These are phyloP conservation scores for Eriocheir sinensis DNA, from an alignment of 1,140 invertebrate genomes.

Conservation along the genomic window DNA sequence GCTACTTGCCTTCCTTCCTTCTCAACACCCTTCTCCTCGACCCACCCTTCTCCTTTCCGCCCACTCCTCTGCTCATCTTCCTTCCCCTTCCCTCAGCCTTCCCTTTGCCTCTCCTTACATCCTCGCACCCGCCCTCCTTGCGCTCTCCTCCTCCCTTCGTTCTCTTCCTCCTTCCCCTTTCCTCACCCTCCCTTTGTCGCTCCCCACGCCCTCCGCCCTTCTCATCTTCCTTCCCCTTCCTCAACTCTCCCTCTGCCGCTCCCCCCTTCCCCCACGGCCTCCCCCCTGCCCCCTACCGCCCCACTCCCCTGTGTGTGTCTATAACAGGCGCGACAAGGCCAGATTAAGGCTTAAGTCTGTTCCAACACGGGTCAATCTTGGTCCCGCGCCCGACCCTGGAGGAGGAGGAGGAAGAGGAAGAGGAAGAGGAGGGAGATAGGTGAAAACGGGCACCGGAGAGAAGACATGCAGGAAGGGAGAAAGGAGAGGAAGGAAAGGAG, in stretches of 20 bases:
- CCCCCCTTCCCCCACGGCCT: background rate
- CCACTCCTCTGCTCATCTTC: too few relatives aligned
- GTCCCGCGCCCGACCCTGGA: background rate
- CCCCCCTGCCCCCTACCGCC: background rate
- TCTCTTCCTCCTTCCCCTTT: background rate
- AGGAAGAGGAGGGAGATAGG: background rate
- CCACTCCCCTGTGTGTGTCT: background rate
- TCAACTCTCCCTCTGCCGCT: background rate
- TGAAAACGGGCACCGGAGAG: background rate
- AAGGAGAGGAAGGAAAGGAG: background rate
- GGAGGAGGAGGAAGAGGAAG: background rate
- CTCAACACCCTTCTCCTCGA: background rate
- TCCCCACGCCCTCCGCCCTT: background rate
- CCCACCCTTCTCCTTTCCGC: background rate
- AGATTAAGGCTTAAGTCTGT: conserved; percentile 25
- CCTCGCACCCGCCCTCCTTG: background rate
- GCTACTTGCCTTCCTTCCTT: background rate
- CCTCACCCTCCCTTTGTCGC: background rate
- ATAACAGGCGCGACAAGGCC: conserved; percentile 12
- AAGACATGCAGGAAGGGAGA: background rate
- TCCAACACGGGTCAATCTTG: conserved; percentile 13
- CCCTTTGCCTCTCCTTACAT: background rate
- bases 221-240: background rate
- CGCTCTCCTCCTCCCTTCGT: background rate
- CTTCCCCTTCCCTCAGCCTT: background rate